phyloP scores from a whole-genome alignment of 2,113 vertebrate genomes.

The Daubentonia madagascariensis region DNA sequence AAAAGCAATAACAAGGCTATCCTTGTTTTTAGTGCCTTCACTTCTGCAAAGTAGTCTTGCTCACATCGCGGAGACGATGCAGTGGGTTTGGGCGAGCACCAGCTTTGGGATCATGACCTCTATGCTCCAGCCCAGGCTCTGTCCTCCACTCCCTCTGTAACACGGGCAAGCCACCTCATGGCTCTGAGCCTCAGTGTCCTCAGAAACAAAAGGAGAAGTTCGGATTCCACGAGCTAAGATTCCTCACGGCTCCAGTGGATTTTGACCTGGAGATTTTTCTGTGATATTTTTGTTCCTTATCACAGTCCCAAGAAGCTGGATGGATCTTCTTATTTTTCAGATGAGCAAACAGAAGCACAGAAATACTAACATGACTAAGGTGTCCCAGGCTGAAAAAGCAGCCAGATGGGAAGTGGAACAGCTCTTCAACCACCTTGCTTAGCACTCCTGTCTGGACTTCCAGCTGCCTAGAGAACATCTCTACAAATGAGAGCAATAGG shows the following conservation, averaged over 20 bases:
- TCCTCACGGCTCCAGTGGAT: too few species aligned
- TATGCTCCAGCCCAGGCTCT: too few species aligned
- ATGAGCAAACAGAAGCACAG: background rate
- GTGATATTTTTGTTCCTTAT: background rate
- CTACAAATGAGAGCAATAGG: fast-evolving
- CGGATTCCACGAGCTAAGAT: background rate
- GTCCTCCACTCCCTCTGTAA: fast-evolving
- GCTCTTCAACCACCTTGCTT: fast-evolving
- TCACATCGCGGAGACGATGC: fast-evolving
- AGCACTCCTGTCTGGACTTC: background rate
- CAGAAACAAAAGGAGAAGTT: background rate
- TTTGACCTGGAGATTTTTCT: background rate
- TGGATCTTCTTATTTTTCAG: background rate
- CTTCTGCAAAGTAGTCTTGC: fast-evolving
- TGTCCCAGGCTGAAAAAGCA: background rate
- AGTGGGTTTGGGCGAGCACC: fast-evolving
- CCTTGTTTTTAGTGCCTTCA: background rate
- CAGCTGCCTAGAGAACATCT: background rate
- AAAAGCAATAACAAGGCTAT: fast-evolving
- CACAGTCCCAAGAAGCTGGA: background rate
- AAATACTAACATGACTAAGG: background rate
- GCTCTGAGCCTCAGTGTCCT: background rate
- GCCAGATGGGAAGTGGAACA: fast-evolving
- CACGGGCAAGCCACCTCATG: fast-evolving
- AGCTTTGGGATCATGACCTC: fast-evolving